These are phyloP conservation scores for Enteromius viviparus DNA, from an alignment of 2,797 vertebrate species.

Conservation along the genomic window DNA sequence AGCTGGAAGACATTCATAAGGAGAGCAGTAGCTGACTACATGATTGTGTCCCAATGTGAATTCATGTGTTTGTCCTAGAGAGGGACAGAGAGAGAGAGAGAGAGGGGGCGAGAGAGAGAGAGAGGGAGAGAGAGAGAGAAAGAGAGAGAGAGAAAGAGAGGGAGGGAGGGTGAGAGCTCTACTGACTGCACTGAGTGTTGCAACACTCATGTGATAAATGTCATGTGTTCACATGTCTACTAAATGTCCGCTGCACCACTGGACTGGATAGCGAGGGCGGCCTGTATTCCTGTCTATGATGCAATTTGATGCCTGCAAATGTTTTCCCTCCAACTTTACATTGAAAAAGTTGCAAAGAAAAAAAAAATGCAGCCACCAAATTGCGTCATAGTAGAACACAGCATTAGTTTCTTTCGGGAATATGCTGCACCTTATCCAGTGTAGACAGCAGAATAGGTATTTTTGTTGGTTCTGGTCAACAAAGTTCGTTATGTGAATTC, in stretches of 20 bases:
- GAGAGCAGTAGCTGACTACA: background rate
- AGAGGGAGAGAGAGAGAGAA: conserved; percentile 9
- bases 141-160: conserved; percentile 12
- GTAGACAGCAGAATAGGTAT: too few relatives aligned
- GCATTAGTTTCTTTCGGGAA: too few relatives aligned
- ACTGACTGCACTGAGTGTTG: conserved; percentile 34
- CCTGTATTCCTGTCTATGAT: background rate
- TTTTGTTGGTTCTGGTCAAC: too few relatives aligned
- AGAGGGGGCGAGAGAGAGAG: background rate
- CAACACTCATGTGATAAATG: conserved; percentile 41
- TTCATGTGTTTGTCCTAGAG: conserved; percentile 1
- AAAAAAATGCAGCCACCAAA: background rate
- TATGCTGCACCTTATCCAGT: too few relatives aligned
- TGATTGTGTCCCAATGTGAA: conserved; percentile 14
- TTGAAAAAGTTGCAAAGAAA: background rate
- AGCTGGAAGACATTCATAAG: background rate
- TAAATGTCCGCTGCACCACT: conserved; percentile 21
- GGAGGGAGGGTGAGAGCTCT: background rate
- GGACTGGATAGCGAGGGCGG: background rate
- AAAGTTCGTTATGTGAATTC: too few relatives aligned
- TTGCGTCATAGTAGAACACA: background rate
- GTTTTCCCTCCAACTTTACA: background rate
- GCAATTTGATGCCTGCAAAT: background rate
- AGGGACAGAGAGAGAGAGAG: conserved; percentile 1
- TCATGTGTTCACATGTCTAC: conserved; percentile 44